Percentiles rank a stretch among this genome's conserved stretches.
Evolutionary conservation across 2,797 vertebrate genomes (phyloP).

Genomic region (Lutjanus argentimaculatus): DNA sequence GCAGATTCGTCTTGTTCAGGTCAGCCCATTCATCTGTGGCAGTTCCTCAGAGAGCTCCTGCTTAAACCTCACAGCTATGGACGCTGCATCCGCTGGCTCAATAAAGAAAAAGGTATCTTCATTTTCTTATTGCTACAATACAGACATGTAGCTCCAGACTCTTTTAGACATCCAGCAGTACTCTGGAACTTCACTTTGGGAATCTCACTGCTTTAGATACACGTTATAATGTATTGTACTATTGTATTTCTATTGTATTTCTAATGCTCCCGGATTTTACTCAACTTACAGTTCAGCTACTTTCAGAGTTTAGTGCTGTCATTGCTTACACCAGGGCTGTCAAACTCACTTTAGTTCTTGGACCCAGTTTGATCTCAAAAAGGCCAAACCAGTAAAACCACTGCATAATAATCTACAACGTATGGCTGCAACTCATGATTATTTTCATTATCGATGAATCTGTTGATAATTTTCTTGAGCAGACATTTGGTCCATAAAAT

Average conservation of each 20-base stretch:
- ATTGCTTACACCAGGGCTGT: no score
- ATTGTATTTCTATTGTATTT: not conserved
- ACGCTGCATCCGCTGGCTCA: constrained; percentile 98
- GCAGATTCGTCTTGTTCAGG: constrained; percentile 95
- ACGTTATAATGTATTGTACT: not conserved
- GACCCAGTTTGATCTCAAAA: no score
- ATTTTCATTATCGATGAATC: no score
- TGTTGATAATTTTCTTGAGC: no score
- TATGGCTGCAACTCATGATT: no score
- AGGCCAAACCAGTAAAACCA: no score
- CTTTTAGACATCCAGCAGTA: not conserved
- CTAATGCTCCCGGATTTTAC: not conserved
- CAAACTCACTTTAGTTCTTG: no score
- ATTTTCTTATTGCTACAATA: not conserved
- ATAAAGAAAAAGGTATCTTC: constrained; percentile 95
- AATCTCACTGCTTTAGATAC: not conserved
- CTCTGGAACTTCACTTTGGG: not conserved
- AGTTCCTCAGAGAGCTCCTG: constrained; percentile 97
- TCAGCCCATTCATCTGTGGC: constrained; percentile 98
- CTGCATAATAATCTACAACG: no score
- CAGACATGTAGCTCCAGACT: not conserved
- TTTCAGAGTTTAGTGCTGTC: no score
- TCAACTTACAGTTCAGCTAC: not conserved
- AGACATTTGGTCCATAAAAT: no score
- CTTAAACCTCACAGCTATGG: constrained; percentile 97